Conservation (phyloP, 2,113 vertebrate species). For the Periophthalmus modestus region DNA sequence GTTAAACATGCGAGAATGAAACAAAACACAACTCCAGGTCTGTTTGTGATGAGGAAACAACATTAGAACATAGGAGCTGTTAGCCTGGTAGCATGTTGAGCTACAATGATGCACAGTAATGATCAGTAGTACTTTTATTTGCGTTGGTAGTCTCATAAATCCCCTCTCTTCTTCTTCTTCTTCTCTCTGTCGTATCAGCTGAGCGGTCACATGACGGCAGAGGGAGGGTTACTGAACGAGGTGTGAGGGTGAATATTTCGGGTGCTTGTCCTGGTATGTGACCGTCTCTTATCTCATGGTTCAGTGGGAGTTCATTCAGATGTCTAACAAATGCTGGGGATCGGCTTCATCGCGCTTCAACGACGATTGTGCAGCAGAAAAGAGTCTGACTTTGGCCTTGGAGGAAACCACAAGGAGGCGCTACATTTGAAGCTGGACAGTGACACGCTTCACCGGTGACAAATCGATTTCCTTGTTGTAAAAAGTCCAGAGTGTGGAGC, state of each 20-base stretch:
- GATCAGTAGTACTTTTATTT: constrained; percentile 50
- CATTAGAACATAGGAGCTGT: too few relatives aligned
- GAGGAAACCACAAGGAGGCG: constrained; percentile 4
- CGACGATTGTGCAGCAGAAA: constrained; percentile 8
- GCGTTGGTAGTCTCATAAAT: background rate
- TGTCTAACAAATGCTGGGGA: constrained; percentile 23
- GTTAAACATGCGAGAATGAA: too few relatives aligned
- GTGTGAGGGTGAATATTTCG: constrained; percentile 29
- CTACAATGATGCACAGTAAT: background rate
- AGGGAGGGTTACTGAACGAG: constrained; percentile 33
- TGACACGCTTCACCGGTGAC: background rate
- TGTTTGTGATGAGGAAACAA: too few relatives aligned
- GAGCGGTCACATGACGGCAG: constrained; percentile 29
- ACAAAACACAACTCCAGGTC: too few relatives aligned
- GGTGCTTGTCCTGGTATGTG: constrained; percentile 18
- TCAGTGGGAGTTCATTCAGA: constrained; percentile 8
- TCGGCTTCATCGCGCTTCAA: constrained; percentile 37
- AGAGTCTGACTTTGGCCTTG: constrained; percentile 14
- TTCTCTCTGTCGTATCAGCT: constrained; percentile 22
- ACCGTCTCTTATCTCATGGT: constrained; percentile 17
- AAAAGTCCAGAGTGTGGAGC: constrained; percentile 6
- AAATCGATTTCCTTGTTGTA: background rate
- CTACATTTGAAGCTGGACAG: background rate
- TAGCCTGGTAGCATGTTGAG: too few relatives aligned
- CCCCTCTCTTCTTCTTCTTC: background rate